Evolutionary conservation across 2,888 invertebrate species (phyloP), one percentile per base, ranked within the genome.

Genomic region (Drosophila pegasa): DNA sequence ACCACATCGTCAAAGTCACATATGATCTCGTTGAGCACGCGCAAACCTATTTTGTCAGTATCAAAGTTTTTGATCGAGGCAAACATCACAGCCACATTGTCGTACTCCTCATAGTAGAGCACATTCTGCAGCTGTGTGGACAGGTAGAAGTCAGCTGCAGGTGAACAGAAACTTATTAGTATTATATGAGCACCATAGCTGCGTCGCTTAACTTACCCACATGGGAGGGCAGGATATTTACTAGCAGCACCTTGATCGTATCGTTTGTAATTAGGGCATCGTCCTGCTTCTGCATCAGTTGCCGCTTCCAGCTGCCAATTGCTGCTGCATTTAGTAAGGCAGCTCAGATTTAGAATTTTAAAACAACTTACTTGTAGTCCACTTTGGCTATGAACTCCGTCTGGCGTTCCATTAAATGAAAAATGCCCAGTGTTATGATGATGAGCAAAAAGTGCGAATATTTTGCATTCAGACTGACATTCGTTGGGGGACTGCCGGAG

Each of bases 61-160:
- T 95, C 95, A 91, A 96, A 96, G 89, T 96, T 96, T 16, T 96
- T 96, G 48, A 99, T 94, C 0, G 98, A 97, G 0, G 99, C 99
- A 92, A 99, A 99, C 98, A 99, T 98, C 0, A 99, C 98, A 2
- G 98, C 97, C 0, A 98, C 98, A 81, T 96, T 95, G 58, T 95
- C 95, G 89, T 98, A 98, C 71, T 96, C 95, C 91, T 98, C 96
- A 82, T 97, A 96, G 91, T 98, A 98, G 4, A 98, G 93, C 75
- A 97, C 96, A 58, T 95, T 95, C 61, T 94, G 93, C 77, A 92
- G 89, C 47, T 94, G 95, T 92, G 95, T 94, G 78, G 96, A 95
- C 74, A 97, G 92, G 89, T 96, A 97, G 61, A 96, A 94, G 89
- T 96, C 95, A 47, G 97, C 97, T 97, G 90, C 3, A 1, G 12